Evolutionary conservation across 2,888 invertebrate species (phyloP).

Genomic region (Drosophila longiperda): DNA sequence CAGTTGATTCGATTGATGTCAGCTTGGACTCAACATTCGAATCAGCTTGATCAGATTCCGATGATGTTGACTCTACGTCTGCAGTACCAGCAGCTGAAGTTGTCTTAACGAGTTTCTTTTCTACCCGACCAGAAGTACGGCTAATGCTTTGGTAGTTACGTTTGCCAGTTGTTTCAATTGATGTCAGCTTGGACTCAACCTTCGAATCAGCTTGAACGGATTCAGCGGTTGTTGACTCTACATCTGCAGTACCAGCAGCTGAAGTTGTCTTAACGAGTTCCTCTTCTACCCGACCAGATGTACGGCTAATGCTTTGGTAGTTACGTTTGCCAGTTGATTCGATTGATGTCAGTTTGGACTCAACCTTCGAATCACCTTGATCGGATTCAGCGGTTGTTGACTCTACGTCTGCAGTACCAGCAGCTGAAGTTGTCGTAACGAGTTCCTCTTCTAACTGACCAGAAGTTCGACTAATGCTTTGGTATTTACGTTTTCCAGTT

Average conservation of each 20-base stretch:
- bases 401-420: background rate
- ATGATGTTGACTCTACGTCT: background rate
- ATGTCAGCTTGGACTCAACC: background rate
- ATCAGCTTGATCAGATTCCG: background rate
- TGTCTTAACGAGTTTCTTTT: background rate
- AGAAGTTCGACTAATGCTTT: background rate
- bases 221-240: background rate
- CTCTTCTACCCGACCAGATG: background rate
- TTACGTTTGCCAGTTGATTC: conserved; percentile 17
- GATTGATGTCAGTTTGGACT: background rate
- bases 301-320: conserved; percentile 50
- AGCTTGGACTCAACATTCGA: background rate
- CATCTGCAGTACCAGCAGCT: background rate
- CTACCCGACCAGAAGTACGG: background rate
- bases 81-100: background rate
- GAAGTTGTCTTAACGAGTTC: background rate
- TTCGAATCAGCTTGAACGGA: background rate
- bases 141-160: conserved; percentile 55
- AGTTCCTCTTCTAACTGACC: background rate
- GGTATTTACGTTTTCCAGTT: background rate
- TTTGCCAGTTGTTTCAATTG: background rate
- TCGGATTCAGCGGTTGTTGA: background rate
- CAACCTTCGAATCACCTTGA: background rate
- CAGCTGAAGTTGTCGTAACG: no score
- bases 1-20: background rate